Conservation (phyloP, 2,797 vertebrate genomes). For the Esox masquinongy region DNA sequence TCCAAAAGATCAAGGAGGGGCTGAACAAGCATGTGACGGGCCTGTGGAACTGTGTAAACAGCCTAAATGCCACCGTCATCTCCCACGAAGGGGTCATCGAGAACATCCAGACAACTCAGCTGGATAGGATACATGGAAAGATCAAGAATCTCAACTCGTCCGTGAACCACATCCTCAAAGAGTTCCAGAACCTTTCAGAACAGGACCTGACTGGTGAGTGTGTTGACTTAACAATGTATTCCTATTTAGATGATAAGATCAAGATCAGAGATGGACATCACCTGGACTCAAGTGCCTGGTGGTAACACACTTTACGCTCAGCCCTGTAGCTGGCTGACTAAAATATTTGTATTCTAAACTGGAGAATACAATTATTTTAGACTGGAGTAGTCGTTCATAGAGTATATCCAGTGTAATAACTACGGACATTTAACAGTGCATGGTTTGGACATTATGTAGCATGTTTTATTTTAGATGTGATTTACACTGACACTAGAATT, state of each 20-base stretch:
- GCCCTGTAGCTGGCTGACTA: background rate
- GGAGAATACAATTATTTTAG: background rate
- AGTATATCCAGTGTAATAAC: background rate
- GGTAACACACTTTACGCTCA: background rate
- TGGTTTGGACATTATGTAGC: background rate
- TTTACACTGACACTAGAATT: background rate
- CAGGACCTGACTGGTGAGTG: slow-evolving; percentile 74
- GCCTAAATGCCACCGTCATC: slow-evolving; percentile 80
- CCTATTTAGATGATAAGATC: background rate
- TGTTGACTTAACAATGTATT: background rate
- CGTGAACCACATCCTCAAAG: slow-evolving; percentile 74
- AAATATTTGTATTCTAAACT: background rate
- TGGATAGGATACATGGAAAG: slow-evolving; percentile 73
- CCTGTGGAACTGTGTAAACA: slow-evolving; percentile 84
- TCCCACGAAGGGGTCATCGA: slow-evolving; percentile 77
- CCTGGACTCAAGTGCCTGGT: background rate
- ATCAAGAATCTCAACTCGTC: slow-evolving; percentile 85
- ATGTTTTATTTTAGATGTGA: background rate
- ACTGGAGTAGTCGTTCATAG: background rate
- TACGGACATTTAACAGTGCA: background rate
- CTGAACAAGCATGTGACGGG: slow-evolving; percentile 83
- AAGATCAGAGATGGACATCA: background rate
- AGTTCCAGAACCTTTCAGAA: slow-evolving; percentile 67
- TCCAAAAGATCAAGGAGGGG: slow-evolving; percentile 85
- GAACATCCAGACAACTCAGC: slow-evolving; percentile 77